These are phyloP conservation scores for Sarcophaga bullata DNA, from an alignment of 1,140 invertebrate genomes.

Conservation along the genomic window DNA sequence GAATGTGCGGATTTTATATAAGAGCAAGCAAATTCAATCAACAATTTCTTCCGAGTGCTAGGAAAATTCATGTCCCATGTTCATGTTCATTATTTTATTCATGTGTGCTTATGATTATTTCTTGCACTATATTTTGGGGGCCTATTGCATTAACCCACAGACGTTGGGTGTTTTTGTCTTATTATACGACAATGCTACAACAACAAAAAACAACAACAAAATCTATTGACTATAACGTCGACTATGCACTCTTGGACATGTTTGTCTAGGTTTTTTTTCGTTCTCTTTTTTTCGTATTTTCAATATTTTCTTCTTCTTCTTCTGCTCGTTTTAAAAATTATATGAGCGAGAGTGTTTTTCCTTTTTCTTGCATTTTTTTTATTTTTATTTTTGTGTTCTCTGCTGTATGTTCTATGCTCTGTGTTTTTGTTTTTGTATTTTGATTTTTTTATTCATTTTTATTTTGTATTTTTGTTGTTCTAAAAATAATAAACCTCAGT, in stretches of 20 bases:
- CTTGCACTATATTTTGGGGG: background rate
- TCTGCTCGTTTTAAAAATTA: constrained; percentile 8
- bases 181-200: background rate
- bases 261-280: background rate
- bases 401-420: background rate
- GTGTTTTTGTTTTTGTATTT: background rate
- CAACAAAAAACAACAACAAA: background rate
- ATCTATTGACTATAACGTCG: background rate
- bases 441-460: background rate
- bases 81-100: too few relatives aligned
- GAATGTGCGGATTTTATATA: too few relatives aligned
- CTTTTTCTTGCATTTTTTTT: background rate
- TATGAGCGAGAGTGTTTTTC: background rate
- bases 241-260: constrained; percentile 6
- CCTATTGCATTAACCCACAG: background rate
- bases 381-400: too few relatives aligned
- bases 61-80: too few relatives aligned
- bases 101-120: too few relatives aligned
- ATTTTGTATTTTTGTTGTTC: background rate
- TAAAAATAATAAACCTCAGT: background rate
- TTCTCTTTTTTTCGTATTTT: too few relatives aligned
- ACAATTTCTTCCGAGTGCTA: too few relatives aligned
- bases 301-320: too few relatives aligned
- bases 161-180: constrained; percentile 11
- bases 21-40: too few relatives aligned